Evolutionary conservation across 2,888 invertebrate genomes (phyloP).

Genomic region (Watsonalla cultraria): DNA sequence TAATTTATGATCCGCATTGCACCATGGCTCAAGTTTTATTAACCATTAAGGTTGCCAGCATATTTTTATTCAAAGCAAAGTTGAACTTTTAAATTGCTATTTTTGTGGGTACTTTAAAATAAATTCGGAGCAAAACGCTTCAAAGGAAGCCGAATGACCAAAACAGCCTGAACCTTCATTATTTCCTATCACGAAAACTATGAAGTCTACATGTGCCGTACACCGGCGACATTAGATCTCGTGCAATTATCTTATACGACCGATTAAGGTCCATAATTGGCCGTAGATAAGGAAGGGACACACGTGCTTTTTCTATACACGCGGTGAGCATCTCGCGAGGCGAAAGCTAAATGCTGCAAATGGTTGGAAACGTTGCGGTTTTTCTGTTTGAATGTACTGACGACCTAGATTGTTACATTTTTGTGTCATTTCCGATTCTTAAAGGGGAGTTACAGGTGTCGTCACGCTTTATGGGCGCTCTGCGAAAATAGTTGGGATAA

Average conservation of each 20-base stretch:
- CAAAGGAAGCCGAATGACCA: too few species aligned
- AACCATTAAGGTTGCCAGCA: background rate
- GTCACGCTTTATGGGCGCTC: too few species aligned
- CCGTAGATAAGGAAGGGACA: background rate
- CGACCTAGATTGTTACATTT: background rate
- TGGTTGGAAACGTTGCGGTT: background rate
- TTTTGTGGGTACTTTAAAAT: too few species aligned
- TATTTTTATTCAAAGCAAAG: too few species aligned
- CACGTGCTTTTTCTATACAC: conserved; percentile 1
- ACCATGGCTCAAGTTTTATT: background rate
- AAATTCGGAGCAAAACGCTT: too few species aligned
- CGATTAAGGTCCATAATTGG: conserved; percentile 1
- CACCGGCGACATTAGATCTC: background rate
- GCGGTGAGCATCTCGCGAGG: background rate
- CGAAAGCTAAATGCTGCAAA: background rate
- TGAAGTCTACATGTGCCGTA: background rate
- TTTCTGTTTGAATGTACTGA: background rate
- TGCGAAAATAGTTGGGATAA: too few species aligned
- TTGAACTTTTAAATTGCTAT: too few species aligned
- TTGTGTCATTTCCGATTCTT: background rate
- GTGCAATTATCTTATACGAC: background rate
- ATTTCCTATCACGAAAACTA: background rate
- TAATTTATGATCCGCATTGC: background rate
- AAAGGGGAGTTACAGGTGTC: background rate
- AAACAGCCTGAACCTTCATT: background rate